Evolutionary conservation across 2,113 vertebrate genomes (phyloP).

Genomic region (Thomomys bottae): DNA sequence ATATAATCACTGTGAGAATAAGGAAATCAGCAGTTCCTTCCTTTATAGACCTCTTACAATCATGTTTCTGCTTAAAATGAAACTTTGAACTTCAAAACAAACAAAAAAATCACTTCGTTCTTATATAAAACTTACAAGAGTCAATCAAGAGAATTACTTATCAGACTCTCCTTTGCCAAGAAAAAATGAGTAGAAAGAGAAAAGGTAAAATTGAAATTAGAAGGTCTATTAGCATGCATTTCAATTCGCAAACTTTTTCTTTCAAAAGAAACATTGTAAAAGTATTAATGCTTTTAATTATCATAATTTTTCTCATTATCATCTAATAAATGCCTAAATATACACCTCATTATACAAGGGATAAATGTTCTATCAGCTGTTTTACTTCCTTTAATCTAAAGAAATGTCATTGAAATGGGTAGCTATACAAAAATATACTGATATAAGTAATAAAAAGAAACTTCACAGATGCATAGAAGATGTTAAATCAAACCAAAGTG

Average conservation of each 20-base stretch:
- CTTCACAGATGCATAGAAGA: not conserved
- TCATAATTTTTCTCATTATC: not conserved
- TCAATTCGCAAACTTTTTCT: not conserved
- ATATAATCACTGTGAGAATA: not conserved
- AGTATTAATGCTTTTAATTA: not conserved
- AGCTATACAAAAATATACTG: not conserved
- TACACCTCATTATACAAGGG: not conserved
- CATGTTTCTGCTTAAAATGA: not conserved
- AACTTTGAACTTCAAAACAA: not conserved
- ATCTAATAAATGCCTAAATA: not conserved
- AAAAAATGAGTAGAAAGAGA: not conserved
- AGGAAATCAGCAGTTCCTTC: not conserved
- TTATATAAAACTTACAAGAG: not conserved
- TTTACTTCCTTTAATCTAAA: not conserved
- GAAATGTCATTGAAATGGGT: not conserved
- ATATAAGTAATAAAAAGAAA: not conserved
- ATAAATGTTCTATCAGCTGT: not conserved
- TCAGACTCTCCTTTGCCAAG: not conserved
- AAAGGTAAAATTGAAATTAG: slow-evolving; percentile 6
- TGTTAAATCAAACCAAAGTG: not conserved
- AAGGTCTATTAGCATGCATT: not conserved
- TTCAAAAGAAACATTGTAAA: slow-evolving; percentile 41
- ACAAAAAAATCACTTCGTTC: not conserved
- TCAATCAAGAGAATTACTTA: not conserved
- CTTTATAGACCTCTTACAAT: not conserved